phyloP scores from a whole-genome alignment of 2,888 invertebrate species.

The Tromatobia lineatoria region DNA sequence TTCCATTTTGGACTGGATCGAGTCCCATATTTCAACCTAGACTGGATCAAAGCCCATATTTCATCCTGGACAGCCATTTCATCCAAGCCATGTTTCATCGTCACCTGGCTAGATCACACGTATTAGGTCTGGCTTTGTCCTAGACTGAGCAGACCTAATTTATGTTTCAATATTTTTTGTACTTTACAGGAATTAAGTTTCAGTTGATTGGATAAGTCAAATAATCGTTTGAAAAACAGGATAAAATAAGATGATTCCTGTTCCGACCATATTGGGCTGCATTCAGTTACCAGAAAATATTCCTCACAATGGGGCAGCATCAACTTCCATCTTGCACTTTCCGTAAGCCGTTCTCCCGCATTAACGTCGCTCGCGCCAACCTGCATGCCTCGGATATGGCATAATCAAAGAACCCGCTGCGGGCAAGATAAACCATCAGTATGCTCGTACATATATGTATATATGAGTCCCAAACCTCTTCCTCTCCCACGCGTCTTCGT shows the following conservation, averaged over 20 bases:
- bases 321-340: constrained; percentile 18
- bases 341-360: constrained; percentile 20
- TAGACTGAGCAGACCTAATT: too few species aligned
- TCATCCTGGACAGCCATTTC: too few species aligned
- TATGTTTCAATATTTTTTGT: too few species aligned
- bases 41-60: too few species aligned
- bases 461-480: neutral
- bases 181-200: too few species aligned
- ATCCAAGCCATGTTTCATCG: too few species aligned
- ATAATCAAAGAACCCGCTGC: constrained; percentile 50
- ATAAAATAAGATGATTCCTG: neutral
- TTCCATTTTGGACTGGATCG: too few species aligned
- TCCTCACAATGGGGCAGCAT: neutral
- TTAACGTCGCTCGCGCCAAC: constrained; percentile 4
- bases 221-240: neutral
- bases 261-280: neutral
- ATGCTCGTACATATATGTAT: constrained; percentile 18
- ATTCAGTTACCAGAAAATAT: constrained; percentile 22
- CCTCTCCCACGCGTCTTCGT: constrained; percentile 19
- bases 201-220: neutral
- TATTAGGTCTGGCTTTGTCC: too few species aligned
- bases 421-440: constrained; percentile 43
- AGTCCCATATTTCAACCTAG: too few species aligned
- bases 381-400: constrained; percentile 37
- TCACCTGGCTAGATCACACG: too few species aligned